Base-by-base conservation (phyloP, 2,888 invertebrate genomes). In the Conistra vaccinii region DNA sequence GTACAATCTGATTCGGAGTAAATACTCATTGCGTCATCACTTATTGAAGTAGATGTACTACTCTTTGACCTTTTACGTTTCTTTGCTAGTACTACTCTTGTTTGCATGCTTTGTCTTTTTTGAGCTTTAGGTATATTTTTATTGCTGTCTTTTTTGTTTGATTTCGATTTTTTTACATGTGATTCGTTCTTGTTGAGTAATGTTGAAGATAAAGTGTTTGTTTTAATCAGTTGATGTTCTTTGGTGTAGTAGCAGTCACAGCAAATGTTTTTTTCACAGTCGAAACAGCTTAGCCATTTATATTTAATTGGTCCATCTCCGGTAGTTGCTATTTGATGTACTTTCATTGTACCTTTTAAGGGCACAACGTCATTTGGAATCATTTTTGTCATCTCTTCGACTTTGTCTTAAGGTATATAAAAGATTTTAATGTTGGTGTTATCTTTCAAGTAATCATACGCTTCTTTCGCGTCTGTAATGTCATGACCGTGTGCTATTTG, bases 321-420 rank as follows among this genome's bases (percentile, higher is more conserved):
- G 68, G 55, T 68, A 62, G 73, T 73, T 73, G 62, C 26, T 68
- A 73, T 73, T 62, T 68, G 62, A 73, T 69, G 69, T 62, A 73
- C 68, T 68, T 73, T 73, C 73, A 73, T 73, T 68, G 73, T 73
- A 57, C 73, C 73, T 69, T 73, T 73, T 63, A 73, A 51, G 51
- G 73, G 73, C 68, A 73, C 55, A 69, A 73, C 68, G 61, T 69
- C 68, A 62, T 69, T 68, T 68, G 63, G 69, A 29, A 69, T 73
- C 66, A 45, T 73, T 73, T 73, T 73, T 65, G 72, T 72, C 73
- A 74, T 74, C 69, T 74, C 69, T 63, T 74, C 63, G 69, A 74
- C 69, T 55, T 63, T 63, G 65, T 74, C 53, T 69, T 69, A 69
- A 65, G 62, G 62, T 57, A 74, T 53, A 65, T 74, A 74, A 74